Base-by-base conservation (phyloP, 2,888 invertebrate species). In the Drosophila melanocephala region DNA sequence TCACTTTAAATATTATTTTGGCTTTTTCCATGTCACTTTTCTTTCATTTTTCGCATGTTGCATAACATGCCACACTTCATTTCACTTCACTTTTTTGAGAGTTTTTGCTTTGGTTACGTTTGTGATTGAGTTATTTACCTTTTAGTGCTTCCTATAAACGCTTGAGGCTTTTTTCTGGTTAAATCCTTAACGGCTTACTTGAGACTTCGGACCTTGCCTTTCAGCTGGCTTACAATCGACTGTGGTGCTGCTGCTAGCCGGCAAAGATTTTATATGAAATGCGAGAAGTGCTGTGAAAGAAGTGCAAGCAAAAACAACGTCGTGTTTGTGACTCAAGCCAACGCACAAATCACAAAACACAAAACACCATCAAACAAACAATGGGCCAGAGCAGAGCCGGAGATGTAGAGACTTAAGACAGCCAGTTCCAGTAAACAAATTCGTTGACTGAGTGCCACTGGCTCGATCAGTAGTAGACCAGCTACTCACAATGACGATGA, bases 231-330 rank as follows among this genome's bases (percentile, higher is more conserved):
- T 75, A 68, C 77, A 83, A 77, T 83, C 84, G 87, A 92, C 92
- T 92, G 92, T 87, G 84, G 75, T 78, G 68, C 77, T 83, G 79
- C 79, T 77, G 88, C 62, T 72, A 77, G 69, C 77, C 73, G 72
- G 71, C 86, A 86, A 91, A 81, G 83, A 66, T 89, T 93, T 93
- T 92, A 92, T 92, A 92, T 84, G 90, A 92, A 89, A 85, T 74
- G 79, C 72, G 81, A 87, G 89, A 89, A 77, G 89, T 70, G 79
- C 39, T 73, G 73, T 77, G 84, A 79, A 74, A 79, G 75, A 84
- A 75, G 68, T 56, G 74, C 67, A 75, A 64, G 77, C 72, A 67
- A 77, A 71, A 78, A 73, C 67, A 75, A 37, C 51, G 50, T 56
- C 70, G 69, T 58, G 64, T 62, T 81, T 77, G 65, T 65, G 55